Base-by-base conservation (phyloP, 2,888 invertebrate species). In the Sturmia bella region DNA sequence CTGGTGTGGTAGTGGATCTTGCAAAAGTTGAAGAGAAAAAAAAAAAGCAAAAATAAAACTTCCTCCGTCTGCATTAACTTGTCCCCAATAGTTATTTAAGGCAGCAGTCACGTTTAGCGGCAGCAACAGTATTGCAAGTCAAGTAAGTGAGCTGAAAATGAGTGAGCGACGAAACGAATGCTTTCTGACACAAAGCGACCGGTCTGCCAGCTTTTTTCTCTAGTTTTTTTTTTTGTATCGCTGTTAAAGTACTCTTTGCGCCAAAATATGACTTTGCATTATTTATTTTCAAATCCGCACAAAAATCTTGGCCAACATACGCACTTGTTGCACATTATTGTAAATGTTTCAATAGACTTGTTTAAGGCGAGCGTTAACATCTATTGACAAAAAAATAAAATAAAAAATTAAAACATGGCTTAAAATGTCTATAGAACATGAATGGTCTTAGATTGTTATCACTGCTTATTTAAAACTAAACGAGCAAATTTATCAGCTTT, bases 21-120 rank as follows among this genome's bases (percentile, higher is more conserved):
- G 43, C 13, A 48, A 68, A 37, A 57, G 12, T 41, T 32, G 32
- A 5, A n/a, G 50, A 15, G 5, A 39, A 24, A 37, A 52, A 32
- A 43, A 37, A 27, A 24, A 37, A 37, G 41, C 19, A 43, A 37
- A 27, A 24, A 37, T 54, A 63, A 63, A 56, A 57, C 70, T 64
- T 64, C 56, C 64, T 74, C 56, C 70, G 66, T 57, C 48, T 75
- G 48, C 57, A 56, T 64, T 72, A 57, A 72, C 52, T 73, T 73
- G 63, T 64, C 19, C 45, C 54, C 54, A 73, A 57, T 59, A n/a
- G n/a, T n/a, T n/a, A n/a, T 73, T 21, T 54, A 45, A 27, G 61
- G 61, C 70, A 70, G 50, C 63, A 43, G 43, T 68, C 57, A 66
- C 57, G 66, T 59, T 68, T 50, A 66, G 48, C 24, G 45, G 57